Base-by-base conservation (phyloP, 2,888 invertebrate species). In the Agapetus fuscipes region DNA sequence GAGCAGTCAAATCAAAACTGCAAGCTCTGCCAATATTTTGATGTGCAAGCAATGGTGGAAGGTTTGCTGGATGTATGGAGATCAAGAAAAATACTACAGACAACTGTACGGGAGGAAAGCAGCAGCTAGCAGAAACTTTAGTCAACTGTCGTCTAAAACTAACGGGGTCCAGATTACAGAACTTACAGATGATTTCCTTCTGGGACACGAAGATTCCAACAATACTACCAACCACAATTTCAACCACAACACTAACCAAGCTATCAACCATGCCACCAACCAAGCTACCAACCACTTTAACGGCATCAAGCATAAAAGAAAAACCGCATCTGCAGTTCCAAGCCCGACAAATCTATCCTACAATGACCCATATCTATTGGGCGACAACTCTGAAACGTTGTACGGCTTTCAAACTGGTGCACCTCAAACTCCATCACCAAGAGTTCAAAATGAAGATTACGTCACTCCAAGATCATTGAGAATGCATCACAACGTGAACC, bases 41-140 rank as follows among this genome's bases (percentile, higher is more conserved):
- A 83, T 83, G 78, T 83, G 84, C 67, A 82, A 82, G 60, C 83
- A 86, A 70, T 87, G 87, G 86, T 87, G 87, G 87, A 83, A 83
- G 62, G 86, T 86, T 45, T 87, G 87, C 56, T 86, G 85, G 79
- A 80, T 87, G 74, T 80, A 86, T 57, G 87, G 86, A 34, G 85
- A 84, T 61, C 83, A 84, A 56, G 83, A 85, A 56, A 86, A 86
- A 56, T 83, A 85, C 66, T 87, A 87, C 68, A 68, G 85, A 53
- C 84, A 86, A 56, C 68, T 86, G 45, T 87, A 87, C 60, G 84
- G 82, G 11, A 74, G 67, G 52, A 60, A 74, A 50, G 70, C 74
- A 62, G 61, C 61, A 46, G 54, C 55, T 5, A 35, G 33, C 39
- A 30, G 38, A 35, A 59, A 56, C 51, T 61, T 63, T 49, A 61